phyloP scores from a whole-genome alignment of 2,797 vertebrate genomes.

The Morelia viridis region DNA sequence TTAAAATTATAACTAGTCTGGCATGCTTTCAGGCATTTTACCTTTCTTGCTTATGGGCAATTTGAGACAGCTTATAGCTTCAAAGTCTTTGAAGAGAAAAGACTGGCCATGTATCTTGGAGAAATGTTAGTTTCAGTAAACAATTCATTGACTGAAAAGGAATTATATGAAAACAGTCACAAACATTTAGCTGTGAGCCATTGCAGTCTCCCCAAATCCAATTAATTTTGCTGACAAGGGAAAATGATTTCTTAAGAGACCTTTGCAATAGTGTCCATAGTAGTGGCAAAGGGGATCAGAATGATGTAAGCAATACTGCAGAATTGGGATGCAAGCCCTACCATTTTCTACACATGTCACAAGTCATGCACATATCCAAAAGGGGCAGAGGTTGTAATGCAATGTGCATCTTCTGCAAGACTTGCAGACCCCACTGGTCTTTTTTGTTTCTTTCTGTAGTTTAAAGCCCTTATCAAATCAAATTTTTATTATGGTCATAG shows the following conservation, averaged over 20 bases:
- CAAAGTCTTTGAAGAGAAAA: neutral
- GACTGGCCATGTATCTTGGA: neutral
- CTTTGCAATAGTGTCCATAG: neutral
- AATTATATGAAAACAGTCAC: neutral
- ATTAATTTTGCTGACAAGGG: neutral
- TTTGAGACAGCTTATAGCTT: neutral
- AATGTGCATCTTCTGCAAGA: neutral
- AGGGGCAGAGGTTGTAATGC: neutral
- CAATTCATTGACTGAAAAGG: neutral
- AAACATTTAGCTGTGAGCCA: neutral
- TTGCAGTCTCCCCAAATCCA: neutral
- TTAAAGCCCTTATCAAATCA: neutral
- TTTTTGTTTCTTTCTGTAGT: neutral
- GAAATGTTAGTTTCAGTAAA: neutral
- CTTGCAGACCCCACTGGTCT: neutral
- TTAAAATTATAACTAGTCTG: neutral
- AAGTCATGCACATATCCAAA: neutral
- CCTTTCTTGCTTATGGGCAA: neutral
- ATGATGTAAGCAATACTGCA: neutral
- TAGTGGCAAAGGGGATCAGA: neutral
- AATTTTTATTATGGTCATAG: neutral
- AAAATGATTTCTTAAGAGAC: neutral
- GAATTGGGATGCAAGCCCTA: neutral
- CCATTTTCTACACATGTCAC: neutral
- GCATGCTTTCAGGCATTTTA: neutral